Evolutionary conservation across 2,797 vertebrate genomes (phyloP), one percentile per base, ranked within the genome.

Genomic region (Sebastiscus tertius): DNA sequence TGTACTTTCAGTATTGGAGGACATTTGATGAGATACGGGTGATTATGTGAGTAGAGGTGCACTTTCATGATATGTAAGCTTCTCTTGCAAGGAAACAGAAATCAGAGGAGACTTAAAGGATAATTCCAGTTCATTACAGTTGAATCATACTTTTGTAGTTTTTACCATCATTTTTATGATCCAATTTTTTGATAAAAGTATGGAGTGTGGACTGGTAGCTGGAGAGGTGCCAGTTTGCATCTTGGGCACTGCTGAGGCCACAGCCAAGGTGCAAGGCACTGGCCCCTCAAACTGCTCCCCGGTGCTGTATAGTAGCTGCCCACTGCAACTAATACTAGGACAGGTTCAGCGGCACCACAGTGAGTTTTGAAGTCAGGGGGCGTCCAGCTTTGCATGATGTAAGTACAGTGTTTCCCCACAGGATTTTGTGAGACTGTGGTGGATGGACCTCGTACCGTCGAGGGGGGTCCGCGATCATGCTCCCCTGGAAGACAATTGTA

Each of bases 1-100:
- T 71, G 34, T 60, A 74, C 73, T 82, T 82, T 59, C 24, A 59
- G 42, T 71, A 77, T 58, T 87, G 34, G 72, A 80, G 73, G 72
- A 87, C 68, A 58, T 80, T 72, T 78, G 54, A 81, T 39, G 26
- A 73, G 81, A 89, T 75, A 24, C 36, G 60, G n/a, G 22, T 60
- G 78, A 84, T 84, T 74, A 69, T 46, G 42, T 20, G 8, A 73
- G 55, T 24, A 52, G 46, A 71, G 39, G 55, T 42, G 31, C 26
- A 52, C 31, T 39, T 65, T 16, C 4, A 33, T 46, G 14, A 61
- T 54, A 5, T 27, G 18, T 29, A 34, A 75, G n/a, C 13, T 34
- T 34, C 14, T 76, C 34, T 55, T 2, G 65, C 26, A 56, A 52
- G 22, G 27, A 79, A 70, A 55, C 26, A 29, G 65, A 63, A 63